Conservation (phyloP, 2,888 invertebrate genomes). For the Aphelenchoides bicaudatus region DNA sequence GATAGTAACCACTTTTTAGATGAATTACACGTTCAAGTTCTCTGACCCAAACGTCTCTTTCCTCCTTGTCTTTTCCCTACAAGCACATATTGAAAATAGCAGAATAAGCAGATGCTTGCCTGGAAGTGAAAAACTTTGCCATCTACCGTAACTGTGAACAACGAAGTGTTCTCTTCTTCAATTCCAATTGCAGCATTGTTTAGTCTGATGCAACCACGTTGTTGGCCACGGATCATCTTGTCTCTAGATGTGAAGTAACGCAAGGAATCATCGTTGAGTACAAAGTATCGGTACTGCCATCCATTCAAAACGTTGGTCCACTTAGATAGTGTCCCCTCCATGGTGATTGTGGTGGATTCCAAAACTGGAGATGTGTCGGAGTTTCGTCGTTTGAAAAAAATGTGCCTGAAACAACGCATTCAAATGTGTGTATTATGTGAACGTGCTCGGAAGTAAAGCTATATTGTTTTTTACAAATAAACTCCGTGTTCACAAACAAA, state of each 20-base stretch:
- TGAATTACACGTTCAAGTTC: slow-evolving; percentile 86
- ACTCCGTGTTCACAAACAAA: no score
- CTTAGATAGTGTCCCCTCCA: slow-evolving; percentile 91
- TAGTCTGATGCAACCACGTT: slow-evolving; percentile 92
- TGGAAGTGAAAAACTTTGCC: slow-evolving; percentile 99
- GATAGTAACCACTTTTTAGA: slow-evolving; percentile 50
- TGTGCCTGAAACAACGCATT: slow-evolving; percentile 1
- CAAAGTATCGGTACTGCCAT: slow-evolving; percentile 99
- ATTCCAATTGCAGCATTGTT: slow-evolving; percentile 92
- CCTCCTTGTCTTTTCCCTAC: slow-evolving; percentile 81
- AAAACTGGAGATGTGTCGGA: no score
- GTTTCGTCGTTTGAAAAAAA: no score
- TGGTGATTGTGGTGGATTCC: slow-evolving; percentile 62
- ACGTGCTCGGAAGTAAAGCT: no score
- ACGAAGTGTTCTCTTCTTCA: slow-evolving; percentile 92
- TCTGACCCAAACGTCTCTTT: slow-evolving; percentile 91
- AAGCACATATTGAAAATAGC: slow-evolving; percentile 21
- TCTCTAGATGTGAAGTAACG: slow-evolving; percentile 79
- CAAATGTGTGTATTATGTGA: no score
- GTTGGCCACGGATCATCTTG: slow-evolving; percentile 86
- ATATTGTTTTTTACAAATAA: no score
- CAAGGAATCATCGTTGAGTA: slow-evolving; percentile 87
- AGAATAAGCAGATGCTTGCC: slow-evolving; percentile 57
- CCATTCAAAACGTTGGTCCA: slow-evolving; percentile 98
- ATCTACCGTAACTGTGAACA: slow-evolving; percentile 97